Conservation (phyloP, 2,888 invertebrate genomes). For the Cepaea hortensis region DNA sequence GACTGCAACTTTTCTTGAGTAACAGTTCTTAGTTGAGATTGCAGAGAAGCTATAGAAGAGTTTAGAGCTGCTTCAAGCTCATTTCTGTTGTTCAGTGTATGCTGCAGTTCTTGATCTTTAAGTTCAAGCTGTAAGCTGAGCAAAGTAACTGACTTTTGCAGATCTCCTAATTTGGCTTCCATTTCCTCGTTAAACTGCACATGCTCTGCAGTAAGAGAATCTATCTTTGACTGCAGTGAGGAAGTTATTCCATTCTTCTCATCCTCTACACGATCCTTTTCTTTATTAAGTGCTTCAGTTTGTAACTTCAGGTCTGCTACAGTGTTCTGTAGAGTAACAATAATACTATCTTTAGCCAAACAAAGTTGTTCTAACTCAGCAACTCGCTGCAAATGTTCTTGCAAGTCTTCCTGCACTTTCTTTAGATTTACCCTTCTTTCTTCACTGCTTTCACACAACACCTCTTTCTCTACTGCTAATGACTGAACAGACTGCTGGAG, state of each 20-base stretch:
- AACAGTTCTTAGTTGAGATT: constrained; percentile 27
- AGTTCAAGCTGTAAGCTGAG: constrained; percentile 38
- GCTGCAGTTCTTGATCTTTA: constrained; percentile 33
- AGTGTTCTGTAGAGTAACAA: constrained; percentile 3
- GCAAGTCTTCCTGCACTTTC: constrained; percentile 12
- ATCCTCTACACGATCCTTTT: neutral
- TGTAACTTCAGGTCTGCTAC: neutral
- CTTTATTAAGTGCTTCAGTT: neutral
- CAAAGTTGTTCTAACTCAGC: constrained; percentile 24
- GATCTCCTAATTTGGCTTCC: neutral
- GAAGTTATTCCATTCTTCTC: constrained; percentile 12
- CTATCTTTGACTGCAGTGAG: neutral
- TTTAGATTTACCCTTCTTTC: constrained; percentile 5
- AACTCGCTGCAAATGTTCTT: constrained; percentile 8
- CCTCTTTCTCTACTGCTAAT: constrained; percentile 21
- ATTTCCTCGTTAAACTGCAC: constrained; percentile 17
- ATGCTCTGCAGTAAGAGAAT: neutral
- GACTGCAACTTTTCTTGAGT: constrained; percentile 29
- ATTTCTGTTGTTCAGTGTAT: constrained; percentile 18
- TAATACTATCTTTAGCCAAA: constrained; percentile 1
- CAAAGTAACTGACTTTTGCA: constrained; percentile 1
- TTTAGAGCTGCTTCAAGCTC: constrained; percentile 11
- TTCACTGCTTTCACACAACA: neutral
- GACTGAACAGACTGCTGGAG: constrained; percentile 19
- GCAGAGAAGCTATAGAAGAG: constrained; percentile 25